A percentile compares a stretch with the other conserved stretches of the same genome.
These are phyloP conservation scores for Matsumyia berberina DNA, from an alignment of 2,888 invertebrate genomes.

Conservation along the genomic window DNA sequence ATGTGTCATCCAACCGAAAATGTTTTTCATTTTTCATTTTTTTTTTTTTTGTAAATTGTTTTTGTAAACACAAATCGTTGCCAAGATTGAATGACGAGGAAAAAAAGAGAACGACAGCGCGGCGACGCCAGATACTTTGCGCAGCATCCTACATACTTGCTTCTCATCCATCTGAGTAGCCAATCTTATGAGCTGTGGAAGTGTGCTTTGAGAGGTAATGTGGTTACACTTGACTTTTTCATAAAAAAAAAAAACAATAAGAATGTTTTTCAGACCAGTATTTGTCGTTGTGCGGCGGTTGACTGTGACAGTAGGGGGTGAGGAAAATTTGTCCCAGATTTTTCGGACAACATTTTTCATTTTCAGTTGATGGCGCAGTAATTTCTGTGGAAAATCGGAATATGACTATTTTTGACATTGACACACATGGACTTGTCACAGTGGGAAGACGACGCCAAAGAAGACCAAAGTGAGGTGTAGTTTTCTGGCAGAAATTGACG, in stretches of 20 bases:
- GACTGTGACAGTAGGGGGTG: background rate
- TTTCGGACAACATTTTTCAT: conserved; percentile 13
- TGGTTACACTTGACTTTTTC: conserved; percentile 61
- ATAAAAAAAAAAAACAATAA: conserved; percentile 2
- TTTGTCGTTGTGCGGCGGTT: background rate
- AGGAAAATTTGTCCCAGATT: conserved; percentile 39
- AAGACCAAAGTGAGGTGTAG: too few relatives aligned
- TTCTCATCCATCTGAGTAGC: conserved; percentile 9
- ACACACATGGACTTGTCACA: conserved; percentile 13
- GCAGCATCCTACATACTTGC: conserved; percentile 30
- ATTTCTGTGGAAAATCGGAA: conserved; percentile 32
- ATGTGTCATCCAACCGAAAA: conserved; percentile 63
- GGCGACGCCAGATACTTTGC: conserved; percentile 53
- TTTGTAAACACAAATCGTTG: conserved; percentile 66
- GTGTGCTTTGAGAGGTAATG: conserved; percentile 32
- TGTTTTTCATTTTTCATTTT: conserved; percentile 28
- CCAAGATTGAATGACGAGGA: conserved; percentile 26
- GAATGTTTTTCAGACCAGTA: background rate
- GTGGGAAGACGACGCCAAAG: too few relatives aligned
- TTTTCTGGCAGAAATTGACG: too few relatives aligned
- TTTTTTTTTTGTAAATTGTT: conserved; percentile 39
- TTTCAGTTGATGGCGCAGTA: conserved; percentile 35
- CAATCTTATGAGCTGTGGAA: conserved; percentile 18
- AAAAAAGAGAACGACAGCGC: conserved; percentile 15
- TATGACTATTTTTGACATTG: conserved; percentile 46